Percentiles rank a stretch among this genome's conserved stretches.
These are phyloP conservation scores for Syndactyla subalaris DNA, from an alignment of 2,797 vertebrate genomes.

Conservation along the genomic window DNA sequence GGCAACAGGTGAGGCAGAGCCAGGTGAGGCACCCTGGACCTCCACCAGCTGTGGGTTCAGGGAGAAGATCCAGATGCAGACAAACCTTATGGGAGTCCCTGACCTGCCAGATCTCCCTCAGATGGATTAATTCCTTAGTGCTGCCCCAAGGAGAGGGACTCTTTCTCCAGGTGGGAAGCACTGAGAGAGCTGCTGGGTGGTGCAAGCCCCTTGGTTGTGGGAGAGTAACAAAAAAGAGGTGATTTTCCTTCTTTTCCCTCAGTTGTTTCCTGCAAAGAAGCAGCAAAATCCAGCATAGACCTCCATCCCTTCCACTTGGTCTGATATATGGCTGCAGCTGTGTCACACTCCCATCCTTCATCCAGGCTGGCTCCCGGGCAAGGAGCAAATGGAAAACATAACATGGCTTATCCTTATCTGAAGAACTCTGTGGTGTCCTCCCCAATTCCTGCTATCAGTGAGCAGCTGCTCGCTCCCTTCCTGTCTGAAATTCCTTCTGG, in stretches of 20 bases:
- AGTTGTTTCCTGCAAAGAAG: not conserved
- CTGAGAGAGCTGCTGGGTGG: not conserved
- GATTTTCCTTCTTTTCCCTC: not conserved
- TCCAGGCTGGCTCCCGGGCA: accelerated
- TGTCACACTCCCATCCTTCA: not conserved
- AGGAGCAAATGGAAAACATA: not conserved
- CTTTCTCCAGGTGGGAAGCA: not conserved
- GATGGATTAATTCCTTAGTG: not conserved
- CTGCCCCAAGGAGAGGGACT: not conserved
- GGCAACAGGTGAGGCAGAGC: not conserved
- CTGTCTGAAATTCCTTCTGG: not conserved
- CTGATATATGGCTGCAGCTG: accelerated
- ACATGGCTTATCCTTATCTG: not conserved
- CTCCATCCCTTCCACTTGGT: not conserved
- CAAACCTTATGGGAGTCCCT: not conserved
- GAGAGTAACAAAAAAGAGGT: not conserved
- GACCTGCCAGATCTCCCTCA: not conserved
- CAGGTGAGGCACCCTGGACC: not conserved
- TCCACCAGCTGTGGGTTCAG: not conserved
- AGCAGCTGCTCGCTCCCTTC: not conserved
- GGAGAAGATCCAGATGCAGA: accelerated
- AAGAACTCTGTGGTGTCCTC: not conserved
- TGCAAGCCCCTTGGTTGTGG: accelerated
- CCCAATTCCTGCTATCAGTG: not conserved
- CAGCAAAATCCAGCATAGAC: not conserved